These are phyloP conservation scores for Amphiura filiformis DNA, from an alignment of 35 echinoderm and acorn worm genomes.

Conservation along the genomic window DNA sequence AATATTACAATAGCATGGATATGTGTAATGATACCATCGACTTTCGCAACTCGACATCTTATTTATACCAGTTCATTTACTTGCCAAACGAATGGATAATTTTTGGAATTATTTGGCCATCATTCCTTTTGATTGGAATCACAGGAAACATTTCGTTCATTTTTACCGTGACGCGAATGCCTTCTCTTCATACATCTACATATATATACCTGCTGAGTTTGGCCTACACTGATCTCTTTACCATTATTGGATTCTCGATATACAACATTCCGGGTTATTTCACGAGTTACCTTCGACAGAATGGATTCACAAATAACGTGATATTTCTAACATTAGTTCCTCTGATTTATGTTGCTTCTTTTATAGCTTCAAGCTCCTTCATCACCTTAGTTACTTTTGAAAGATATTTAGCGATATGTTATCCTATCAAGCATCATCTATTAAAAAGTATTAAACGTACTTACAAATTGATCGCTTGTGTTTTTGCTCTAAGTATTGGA, in stretches of 20 bases:
- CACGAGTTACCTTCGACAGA: neutral
- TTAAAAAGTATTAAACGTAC: neutral
- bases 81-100: neutral
- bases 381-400: neutral
- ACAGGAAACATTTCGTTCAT: neutral
- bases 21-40: too few species aligned
- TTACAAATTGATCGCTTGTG: neutral
- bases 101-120: neutral
- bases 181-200: neutral
- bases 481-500: neutral
- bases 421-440: neutral
- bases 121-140: neutral
- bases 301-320: too few species aligned
- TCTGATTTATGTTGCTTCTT: neutral
- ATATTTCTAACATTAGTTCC: neutral
- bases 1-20: too few species aligned
- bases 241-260: neutral
- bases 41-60: neutral
- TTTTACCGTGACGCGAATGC: neutral
- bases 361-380: neutral
- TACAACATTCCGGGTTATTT: neutral
- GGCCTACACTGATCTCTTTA: neutral
- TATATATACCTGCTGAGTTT: neutral
- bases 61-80: neutral
- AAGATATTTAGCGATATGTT: neutral